phyloP scores from a whole-genome alignment of 2,797 vertebrate species.

The Tympanoctomys barrerae region DNA sequence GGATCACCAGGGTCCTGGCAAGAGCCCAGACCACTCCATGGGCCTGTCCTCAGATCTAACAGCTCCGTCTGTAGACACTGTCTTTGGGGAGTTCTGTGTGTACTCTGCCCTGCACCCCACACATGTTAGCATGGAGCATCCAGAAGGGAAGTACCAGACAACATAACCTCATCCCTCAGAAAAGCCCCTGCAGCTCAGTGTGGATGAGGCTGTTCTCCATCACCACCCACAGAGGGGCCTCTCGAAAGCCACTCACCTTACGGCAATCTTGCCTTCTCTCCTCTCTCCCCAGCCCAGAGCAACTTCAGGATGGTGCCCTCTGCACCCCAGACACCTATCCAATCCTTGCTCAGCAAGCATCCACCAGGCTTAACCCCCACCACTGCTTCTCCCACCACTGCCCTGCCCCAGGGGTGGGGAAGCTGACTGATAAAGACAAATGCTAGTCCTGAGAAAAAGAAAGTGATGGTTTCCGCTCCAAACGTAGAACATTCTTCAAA shows the following conservation, averaged over 20 bases:
- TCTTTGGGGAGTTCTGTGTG: not conserved
- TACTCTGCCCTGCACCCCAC: not conserved
- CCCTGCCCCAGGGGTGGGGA: not conserved
- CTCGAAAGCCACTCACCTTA: not conserved
- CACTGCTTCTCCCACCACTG: not conserved
- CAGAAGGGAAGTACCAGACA: not conserved
- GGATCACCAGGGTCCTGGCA: not conserved
- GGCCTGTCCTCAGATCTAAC: not conserved
- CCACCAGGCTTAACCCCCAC: not conserved
- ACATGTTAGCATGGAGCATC: not conserved
- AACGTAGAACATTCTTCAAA: conserved; percentile 36
- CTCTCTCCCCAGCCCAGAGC: not conserved
- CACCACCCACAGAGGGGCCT: not conserved
- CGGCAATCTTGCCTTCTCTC: accelerated
- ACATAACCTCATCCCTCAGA: not conserved
- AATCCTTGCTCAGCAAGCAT: not conserved
- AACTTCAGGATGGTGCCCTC: not conserved
- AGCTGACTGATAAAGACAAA: conserved; percentile 14
- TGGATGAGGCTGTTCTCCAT: not conserved
- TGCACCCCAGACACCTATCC: not conserved
- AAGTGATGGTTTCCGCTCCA: not conserved
- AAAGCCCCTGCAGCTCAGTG: not conserved
- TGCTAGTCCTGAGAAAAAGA: not conserved
- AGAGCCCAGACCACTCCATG: not conserved
- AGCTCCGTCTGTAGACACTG: not conserved